Evolutionary conservation across 2,797 vertebrate genomes (phyloP), one percentile per base, ranked within the genome.

Genomic region (Protosalanx chinensis): DNA sequence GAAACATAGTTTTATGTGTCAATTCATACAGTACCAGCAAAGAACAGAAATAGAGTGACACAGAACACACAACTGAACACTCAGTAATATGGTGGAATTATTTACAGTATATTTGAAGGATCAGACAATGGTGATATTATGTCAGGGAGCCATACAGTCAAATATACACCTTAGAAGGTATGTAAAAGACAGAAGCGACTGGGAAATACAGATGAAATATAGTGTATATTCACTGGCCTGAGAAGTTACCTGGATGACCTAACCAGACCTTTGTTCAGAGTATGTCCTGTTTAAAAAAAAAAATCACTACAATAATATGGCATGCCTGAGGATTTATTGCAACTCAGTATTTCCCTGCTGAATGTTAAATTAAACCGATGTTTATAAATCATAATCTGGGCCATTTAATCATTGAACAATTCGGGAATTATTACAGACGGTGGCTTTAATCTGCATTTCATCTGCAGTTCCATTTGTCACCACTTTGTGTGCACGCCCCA

Each of bases 401-500:
- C 18, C 51, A 56, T 56, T 56, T 56, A 3, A 56, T 56, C 51
- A 56, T n/a, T n/a, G 15, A 56, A 56, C 6, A n/a, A 56, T 46
- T 12, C 10, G 3, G 41, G 41, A 46, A 46, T 46, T 13, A n/a
- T 5, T 3, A n/a, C 51, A n/a, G 10, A 46, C 41, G 10, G 41
- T 13, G 10, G 41, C 41, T n/a, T n/a, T 56, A 56, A 56, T 16
- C 1, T n/a, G 51, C 18, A 8, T 56, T 56, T 64, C n/a, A 29
- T 58, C 51, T 71, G 73, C 35, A n/a, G 70, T 68, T 51, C 72
- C 41, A 64, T 27, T 61, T 32, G 33, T 33, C 64, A 16, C 67
- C 68, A 59, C 69, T 7, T 56, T 10, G 51, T 56, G 16, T 56
- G 51, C 51, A n/a, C 15, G 18, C 23, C 30, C n/a, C 84, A 84